phyloP scores from a whole-genome alignment of 1,140 invertebrate species.

The Hycleus phaleratus region DNA sequence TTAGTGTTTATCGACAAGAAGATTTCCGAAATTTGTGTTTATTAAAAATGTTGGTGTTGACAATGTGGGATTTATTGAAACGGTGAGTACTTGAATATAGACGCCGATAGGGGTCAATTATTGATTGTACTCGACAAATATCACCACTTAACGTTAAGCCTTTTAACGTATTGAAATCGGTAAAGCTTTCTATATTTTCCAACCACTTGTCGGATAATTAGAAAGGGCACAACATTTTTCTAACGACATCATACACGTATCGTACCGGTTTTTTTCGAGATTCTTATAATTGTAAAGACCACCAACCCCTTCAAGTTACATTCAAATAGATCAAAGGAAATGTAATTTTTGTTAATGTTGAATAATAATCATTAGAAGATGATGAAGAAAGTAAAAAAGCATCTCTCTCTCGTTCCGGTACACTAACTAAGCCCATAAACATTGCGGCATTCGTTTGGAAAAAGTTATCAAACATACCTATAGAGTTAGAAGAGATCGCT shows the following conservation, averaged over 20 bases:
- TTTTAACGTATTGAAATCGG: background rate
- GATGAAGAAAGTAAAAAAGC: constrained; percentile 6
- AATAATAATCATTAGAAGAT: background rate
- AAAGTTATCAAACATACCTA: no score
- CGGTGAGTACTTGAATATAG: background rate
- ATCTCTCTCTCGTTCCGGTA: background rate
- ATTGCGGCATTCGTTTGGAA: no score
- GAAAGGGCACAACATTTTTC: constrained; percentile 16
- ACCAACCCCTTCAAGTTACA: background rate
- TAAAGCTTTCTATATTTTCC: constrained; percentile 3
- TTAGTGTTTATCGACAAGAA: background rate
- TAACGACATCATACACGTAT: constrained; percentile 17
- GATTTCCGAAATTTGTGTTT: background rate
- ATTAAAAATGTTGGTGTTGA: background rate
- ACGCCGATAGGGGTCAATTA: background rate
- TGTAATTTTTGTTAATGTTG: background rate
- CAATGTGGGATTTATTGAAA: background rate
- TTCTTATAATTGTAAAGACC: constrained; percentile 11
- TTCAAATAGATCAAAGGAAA: constrained; percentile 24
- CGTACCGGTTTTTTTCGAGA: constrained; percentile 8
- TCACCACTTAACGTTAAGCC: no score
- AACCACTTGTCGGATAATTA: constrained; percentile 23
- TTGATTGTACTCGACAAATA: no score
- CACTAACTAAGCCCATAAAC: no score
- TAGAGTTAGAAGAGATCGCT: no score